A percentile compares a stretch with the other conserved stretches of the same genome.
Evolutionary conservation across 2,113 vertebrate genomes (phyloP).

Genomic region (Hypocryptadius cinnamomeus): DNA sequence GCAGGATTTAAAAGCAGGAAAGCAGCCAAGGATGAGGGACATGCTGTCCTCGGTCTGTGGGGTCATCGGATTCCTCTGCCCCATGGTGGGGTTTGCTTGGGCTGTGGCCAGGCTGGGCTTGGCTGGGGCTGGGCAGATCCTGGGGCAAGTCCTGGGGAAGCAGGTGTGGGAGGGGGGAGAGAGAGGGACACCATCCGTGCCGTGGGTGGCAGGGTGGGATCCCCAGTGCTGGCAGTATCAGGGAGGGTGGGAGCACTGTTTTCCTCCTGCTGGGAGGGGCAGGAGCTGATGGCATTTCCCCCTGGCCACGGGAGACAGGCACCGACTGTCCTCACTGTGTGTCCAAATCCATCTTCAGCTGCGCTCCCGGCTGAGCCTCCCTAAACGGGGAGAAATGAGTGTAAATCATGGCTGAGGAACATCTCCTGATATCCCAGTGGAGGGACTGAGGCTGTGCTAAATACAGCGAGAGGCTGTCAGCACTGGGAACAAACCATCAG

Average conservation of each 20-base stretch:
- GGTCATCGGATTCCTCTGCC: fast-evolving
- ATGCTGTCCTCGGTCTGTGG: background rate
- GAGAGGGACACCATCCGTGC: background rate
- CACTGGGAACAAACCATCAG: background rate
- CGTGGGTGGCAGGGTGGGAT: background rate
- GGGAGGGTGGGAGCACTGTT: background rate
- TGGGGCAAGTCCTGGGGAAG: background rate
- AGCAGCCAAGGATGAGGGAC: background rate
- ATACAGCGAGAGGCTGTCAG: background rate
- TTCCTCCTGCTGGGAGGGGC: background rate
- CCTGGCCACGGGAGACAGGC: background rate
- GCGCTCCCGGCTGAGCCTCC: background rate
- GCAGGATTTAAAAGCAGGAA: background rate
- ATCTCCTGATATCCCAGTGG: background rate
- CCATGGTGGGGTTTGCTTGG: background rate
- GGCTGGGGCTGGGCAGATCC: background rate
- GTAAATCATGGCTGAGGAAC: background rate
- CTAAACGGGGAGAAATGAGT: background rate
- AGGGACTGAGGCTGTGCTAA: background rate
- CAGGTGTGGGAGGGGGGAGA: background rate
- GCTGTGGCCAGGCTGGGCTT: background rate
- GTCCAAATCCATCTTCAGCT: background rate
- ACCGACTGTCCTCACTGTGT: fast-evolving
- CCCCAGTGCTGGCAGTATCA: background rate
- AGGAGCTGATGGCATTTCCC: background rate